Percentiles rank a stretch among this genome's conserved stretches.
Conservation (phyloP, 2,888 invertebrate species). For the Pseudococcus jackbeardsleyi region DNA sequence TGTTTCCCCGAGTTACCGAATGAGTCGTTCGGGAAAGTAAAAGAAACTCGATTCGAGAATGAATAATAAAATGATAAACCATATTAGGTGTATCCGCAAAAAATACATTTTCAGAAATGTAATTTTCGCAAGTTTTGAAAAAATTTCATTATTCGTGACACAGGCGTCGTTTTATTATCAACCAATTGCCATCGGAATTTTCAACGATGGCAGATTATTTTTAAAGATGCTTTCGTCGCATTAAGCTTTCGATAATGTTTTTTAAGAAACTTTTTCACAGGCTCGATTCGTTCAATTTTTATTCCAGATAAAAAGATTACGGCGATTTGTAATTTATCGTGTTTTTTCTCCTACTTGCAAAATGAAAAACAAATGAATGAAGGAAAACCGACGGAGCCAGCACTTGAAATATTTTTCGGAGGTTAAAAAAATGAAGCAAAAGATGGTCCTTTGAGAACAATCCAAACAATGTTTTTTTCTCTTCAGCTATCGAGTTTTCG, state of each 20-base stretch:
- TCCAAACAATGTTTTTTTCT: not conserved
- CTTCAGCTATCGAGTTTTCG: not conserved
- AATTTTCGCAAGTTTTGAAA: constrained; percentile 20
- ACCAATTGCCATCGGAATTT: constrained; percentile 32
- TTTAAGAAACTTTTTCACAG: not conserved
- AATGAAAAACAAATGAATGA: not conserved
- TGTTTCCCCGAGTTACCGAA: not conserved
- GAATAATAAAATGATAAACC: constrained; percentile 19
- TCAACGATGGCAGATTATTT: constrained; percentile 13
- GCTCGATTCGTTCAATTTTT: not conserved
- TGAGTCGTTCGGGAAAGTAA: not conserved
- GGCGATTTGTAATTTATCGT: constrained; percentile 5
- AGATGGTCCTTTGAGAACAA: not conserved
- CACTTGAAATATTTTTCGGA: not conserved
- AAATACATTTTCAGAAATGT: constrained; percentile 13
- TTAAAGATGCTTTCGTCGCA: not conserved
- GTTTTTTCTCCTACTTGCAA: not conserved
- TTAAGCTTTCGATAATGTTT: not conserved
- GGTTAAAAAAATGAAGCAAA: not conserved
- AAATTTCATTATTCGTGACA: constrained; percentile 54
- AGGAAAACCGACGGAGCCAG: not conserved
- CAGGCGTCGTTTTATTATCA: constrained; percentile 37
- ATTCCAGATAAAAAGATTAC: constrained; percentile 19
- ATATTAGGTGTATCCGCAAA: not conserved
- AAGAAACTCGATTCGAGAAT: constrained; percentile 3